Base-by-base conservation (phyloP, 2,113 vertebrate species). In the Nesospiza acunhae region DNA sequence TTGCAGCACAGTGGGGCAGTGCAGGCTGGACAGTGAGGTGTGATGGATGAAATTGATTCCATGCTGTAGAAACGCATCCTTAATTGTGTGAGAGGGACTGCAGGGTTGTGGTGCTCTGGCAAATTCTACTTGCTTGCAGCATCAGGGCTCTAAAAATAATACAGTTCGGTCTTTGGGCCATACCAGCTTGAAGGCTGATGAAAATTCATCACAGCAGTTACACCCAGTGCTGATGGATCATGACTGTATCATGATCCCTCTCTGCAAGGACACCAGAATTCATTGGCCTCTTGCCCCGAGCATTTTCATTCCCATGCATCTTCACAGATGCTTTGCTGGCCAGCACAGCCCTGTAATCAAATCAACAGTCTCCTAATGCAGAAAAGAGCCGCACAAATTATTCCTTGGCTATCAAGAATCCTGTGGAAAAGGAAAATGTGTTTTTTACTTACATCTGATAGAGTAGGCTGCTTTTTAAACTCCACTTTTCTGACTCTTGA, bases 41-140 rank as follows among this genome's bases (percentile, higher is more conserved):
- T 20, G 44, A 39, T 1, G 27, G 33, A 6, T 13, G 4, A 21
- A 56, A 37, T 0, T 17, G 26, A 9, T n/a, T 39, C 52, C 2
- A 0, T 2, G 4, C 70, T 31, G 9, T 10, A 10, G 31, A 39
- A 64, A 42, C 1, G 1, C 0, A 0, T 12, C 0, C 0, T 68
- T 80, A 47, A 49, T n/a, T 35, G 30, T 18, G 18, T 7, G 31
- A 39, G 44, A 64, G 59, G 42, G 23, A 10, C 35, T 22, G 31
- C 24, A 46, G 72, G n/a, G 49, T 15, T 10, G 50, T 6, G 31
- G 26, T 46, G 52, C 66, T 31, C 9, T 18, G 21, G 11, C 44
- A 55, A 33, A 23, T 6, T 18, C 47, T 31, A 2, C 33, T 68
- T 7, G 1, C 55, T 67, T 44, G 58, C 37, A 55, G 23, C 37